Evolutionary conservation across 2,113 vertebrate species (phyloP).

Genomic region (Pithys albifrons): DNA sequence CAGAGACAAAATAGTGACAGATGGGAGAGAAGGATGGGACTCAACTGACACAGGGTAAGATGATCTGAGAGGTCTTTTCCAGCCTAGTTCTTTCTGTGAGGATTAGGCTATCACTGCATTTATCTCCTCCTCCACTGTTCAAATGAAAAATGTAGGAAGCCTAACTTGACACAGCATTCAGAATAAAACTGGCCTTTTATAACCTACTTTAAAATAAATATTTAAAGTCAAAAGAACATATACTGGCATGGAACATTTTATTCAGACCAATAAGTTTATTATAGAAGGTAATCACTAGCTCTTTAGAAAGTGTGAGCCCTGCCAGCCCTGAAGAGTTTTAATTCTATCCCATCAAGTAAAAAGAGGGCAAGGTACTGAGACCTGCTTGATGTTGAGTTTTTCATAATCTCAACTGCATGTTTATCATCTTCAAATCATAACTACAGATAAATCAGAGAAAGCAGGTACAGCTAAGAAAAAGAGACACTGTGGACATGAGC

Average conservation of each 20-base stretch:
- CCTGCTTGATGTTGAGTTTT: background rate
- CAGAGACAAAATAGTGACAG: background rate
- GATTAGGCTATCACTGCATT: background rate
- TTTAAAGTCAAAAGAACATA: background rate
- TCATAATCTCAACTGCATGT: background rate
- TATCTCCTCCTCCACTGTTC: background rate
- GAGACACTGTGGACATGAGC: background rate
- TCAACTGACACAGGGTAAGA: background rate
- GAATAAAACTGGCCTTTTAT: background rate
- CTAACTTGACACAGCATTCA: background rate
- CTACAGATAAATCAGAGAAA: background rate
- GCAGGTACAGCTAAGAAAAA: background rate
- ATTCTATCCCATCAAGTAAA: background rate
- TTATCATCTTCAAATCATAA: background rate
- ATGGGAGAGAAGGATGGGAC: background rate
- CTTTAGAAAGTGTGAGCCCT: background rate
- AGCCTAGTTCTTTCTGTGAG: background rate
- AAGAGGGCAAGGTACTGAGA: background rate
- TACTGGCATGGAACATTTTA: background rate
- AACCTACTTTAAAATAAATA: background rate
- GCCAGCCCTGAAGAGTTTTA: background rate
- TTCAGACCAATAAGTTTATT: background rate
- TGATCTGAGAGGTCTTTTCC: background rate
- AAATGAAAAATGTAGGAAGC: background rate
- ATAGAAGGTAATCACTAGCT: background rate